Percentiles rank a stretch among this genome's conserved stretches.
These are phyloP conservation scores for Coelopa pilipes DNA, from an alignment of 2,888 invertebrate genomes.

Conservation along the genomic window DNA sequence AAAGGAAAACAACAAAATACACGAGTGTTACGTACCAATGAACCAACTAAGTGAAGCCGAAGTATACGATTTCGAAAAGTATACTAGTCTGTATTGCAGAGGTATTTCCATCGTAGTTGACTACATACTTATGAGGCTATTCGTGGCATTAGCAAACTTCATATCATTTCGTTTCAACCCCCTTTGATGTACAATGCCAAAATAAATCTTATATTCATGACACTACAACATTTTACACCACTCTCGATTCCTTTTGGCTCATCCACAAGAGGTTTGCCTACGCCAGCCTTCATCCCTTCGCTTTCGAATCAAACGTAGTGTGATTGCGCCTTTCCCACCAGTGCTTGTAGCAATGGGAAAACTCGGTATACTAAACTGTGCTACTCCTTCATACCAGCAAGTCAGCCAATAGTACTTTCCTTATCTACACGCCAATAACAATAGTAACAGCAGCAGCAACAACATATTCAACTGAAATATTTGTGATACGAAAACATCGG, in stretches of 20 bases:
- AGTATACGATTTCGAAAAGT: not conserved
- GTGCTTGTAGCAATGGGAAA: conserved; percentile 17
- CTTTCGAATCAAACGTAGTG: not conserved
- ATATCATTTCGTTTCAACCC: conserved; percentile 43
- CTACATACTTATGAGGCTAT: conserved; percentile 40
- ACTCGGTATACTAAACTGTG: conserved; percentile 38
- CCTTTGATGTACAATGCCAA: conserved; percentile 49
- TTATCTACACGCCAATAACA: conserved; percentile 49
- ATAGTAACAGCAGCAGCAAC: conserved; percentile 42
- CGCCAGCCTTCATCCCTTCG: conserved; percentile 46
- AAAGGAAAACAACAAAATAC: no score
- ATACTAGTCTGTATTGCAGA: conserved; percentile 34
- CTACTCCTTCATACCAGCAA: conserved; percentile 48
- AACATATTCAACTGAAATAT: conserved; percentile 58
- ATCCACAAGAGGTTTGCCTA: conserved; percentile 16
- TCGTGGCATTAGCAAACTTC: conserved; percentile 41
- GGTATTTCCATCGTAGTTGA: conserved; percentile 30
- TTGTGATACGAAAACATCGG: conserved; percentile 60
- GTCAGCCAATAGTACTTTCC: conserved; percentile 48
- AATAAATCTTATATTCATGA: conserved; percentile 50
- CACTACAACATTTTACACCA: conserved; percentile 33
- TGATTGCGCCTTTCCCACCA: conserved; percentile 20
- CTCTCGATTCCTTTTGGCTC: not conserved
- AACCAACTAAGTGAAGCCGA: not conserved
- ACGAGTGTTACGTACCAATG: not conserved